Conservation (phyloP, 2,797 vertebrate genomes). For the Alcedo quadribrachys region DNA sequence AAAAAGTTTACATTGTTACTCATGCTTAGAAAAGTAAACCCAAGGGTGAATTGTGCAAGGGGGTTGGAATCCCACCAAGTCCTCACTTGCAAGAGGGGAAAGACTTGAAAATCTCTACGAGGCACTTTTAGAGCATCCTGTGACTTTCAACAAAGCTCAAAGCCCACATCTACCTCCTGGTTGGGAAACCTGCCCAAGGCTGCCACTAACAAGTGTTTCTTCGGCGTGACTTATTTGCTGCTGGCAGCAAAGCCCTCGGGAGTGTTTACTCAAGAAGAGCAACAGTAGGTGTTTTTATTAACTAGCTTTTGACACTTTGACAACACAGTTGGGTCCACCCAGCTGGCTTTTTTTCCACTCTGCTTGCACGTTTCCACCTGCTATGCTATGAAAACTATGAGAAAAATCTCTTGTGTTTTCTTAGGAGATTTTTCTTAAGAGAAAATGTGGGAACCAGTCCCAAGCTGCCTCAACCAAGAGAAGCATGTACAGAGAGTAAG, state of each 20-base stretch:
- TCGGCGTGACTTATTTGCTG: neutral
- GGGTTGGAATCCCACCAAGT: neutral
- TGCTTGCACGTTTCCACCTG: neutral
- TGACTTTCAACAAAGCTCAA: neutral
- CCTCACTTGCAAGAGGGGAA: neutral
- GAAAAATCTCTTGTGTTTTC: slow-evolving; percentile 8
- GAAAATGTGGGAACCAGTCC: neutral
- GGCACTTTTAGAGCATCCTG: neutral
- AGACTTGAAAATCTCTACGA: neutral
- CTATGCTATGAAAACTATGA: neutral
- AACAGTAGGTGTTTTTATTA: neutral
- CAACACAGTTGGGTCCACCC: neutral
- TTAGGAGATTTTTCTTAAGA: neutral
- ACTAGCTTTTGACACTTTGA: neutral
- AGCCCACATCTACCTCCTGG: neutral
- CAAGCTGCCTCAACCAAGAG: neutral
- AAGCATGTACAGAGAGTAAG: accelerated
- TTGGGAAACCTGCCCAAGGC: neutral
- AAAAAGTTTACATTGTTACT: neutral
- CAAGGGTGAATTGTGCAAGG: neutral
- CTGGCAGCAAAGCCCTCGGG: neutral
- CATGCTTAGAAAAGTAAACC: neutral
- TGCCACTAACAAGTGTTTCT: neutral
- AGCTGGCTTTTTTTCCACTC: neutral
- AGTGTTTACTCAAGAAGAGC: neutral